Evolutionary conservation across 2,113 vertebrate species (phyloP).

Genomic region (Erythrolamprus reginae): DNA sequence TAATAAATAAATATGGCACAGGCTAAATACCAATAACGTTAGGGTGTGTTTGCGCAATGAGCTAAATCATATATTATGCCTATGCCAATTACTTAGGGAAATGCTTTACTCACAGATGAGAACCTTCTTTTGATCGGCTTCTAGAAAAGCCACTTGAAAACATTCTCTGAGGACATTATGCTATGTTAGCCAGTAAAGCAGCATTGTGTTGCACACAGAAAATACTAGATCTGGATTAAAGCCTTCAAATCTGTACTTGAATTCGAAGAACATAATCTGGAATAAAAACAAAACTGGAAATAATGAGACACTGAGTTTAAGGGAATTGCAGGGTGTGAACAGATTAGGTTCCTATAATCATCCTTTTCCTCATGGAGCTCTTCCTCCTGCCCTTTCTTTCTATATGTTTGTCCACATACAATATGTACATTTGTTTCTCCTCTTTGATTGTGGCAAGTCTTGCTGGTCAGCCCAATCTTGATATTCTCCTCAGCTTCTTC

Average conservation of each 20-base stretch:
- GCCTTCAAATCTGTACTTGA: not conserved
- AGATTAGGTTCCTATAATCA: not conserved
- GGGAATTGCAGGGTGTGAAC: not conserved
- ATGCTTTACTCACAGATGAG: not conserved
- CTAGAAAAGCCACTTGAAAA: not conserved
- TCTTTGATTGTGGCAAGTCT: not conserved
- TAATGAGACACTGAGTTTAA: not conserved
- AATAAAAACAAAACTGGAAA: not conserved
- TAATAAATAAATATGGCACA: no score
- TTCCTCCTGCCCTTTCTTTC: not conserved
- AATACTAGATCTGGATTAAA: not conserved
- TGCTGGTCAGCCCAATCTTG: not conserved
- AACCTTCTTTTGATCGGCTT: not conserved
- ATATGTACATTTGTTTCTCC: not conserved
- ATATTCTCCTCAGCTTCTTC: not conserved
- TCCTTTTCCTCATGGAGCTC: not conserved
- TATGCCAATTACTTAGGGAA: not conserved
- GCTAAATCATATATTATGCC: not conserved
- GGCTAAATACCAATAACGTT: not conserved
- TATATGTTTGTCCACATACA: not conserved
- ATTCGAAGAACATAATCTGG: not conserved
- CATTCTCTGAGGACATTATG: not conserved
- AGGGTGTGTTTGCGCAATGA: not conserved
- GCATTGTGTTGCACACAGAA: not conserved
- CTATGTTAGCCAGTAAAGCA: not conserved